These are phyloP conservation scores for Hippoglossus stenolepis DNA, from an alignment of 2,113 vertebrate species.

Conservation along the genomic window DNA sequence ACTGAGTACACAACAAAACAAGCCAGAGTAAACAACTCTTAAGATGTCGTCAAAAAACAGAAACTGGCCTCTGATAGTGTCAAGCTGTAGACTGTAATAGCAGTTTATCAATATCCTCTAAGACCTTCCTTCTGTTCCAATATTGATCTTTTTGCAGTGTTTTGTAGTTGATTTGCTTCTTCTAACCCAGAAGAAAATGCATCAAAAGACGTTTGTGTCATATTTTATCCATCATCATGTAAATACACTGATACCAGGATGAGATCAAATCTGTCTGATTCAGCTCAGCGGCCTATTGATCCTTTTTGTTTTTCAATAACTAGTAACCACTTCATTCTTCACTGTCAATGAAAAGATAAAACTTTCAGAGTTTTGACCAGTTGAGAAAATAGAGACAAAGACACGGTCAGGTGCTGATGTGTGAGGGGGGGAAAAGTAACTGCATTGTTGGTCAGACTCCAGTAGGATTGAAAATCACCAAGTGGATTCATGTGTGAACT, in stretches of 20 bases:
- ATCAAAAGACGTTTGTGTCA: background rate
- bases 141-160: background rate
- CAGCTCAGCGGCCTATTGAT: background rate
- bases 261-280: background rate
- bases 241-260: background rate
- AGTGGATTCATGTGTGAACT: background rate
- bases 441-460: no score
- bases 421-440: no score
- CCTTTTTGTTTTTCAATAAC: no score
- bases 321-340: no score
- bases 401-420: no score
- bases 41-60: slow-evolving; percentile 32
- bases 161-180: background rate
- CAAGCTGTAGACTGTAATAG: no score
- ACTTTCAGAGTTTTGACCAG: no score
- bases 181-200: background rate
- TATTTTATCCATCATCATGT: background rate
- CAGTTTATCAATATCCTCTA: no score
- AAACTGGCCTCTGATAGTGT: background rate
- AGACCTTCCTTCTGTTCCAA: background rate
- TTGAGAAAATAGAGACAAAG: no score
- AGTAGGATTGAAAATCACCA: no score
- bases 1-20: slow-evolving; percentile 20
- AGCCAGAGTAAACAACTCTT: slow-evolving; percentile 8
- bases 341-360: no score